Evolutionary conservation across 2,797 vertebrate species (phyloP).

Genomic region (Hafferia zeledoni): DNA sequence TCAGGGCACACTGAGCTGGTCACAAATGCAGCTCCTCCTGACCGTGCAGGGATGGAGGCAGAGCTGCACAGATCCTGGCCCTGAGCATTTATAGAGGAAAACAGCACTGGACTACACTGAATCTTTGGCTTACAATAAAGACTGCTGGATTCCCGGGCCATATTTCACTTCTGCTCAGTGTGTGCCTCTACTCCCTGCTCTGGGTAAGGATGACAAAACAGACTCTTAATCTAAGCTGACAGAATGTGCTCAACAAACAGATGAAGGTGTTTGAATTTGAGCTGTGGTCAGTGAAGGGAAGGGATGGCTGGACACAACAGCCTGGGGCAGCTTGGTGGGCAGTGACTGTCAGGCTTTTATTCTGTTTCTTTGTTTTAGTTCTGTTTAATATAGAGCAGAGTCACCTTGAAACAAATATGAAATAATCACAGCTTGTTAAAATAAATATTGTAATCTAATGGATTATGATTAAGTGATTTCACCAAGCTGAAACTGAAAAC

Average conservation of each 20-base stretch:
- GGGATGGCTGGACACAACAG: neutral
- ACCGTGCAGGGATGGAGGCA: neutral
- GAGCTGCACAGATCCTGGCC: slow-evolving; percentile 34
- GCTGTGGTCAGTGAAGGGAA: slow-evolving; percentile 19
- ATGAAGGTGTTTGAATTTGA: slow-evolving; percentile 59
- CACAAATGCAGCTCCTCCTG: slow-evolving; percentile 8
- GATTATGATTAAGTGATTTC: slow-evolving; percentile 23
- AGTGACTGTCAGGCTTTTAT: neutral
- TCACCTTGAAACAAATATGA: slow-evolving; percentile 54
- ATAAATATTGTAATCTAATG: slow-evolving; percentile 7
- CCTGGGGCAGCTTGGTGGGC: slow-evolving; percentile 43
- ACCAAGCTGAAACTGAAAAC: neutral
- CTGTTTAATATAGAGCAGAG: slow-evolving; percentile 28
- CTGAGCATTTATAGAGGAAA: slow-evolving; percentile 13
- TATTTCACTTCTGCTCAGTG: slow-evolving; percentile 1
- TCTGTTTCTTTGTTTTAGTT: slow-evolving; percentile 5
- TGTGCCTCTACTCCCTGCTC: neutral
- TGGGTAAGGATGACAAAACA: slow-evolving; percentile 35
- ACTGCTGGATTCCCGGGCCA: slow-evolving; percentile 33
- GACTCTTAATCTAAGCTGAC: slow-evolving; percentile 48
- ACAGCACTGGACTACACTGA: slow-evolving; percentile 41
- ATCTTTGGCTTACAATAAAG: slow-evolving; percentile 48
- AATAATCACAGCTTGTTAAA: slow-evolving; percentile 27
- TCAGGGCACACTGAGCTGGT: neutral
- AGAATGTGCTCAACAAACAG: slow-evolving; percentile 62